Base-by-base conservation (phyloP, 2,888 invertebrate genomes). In the Tortricodes alternella region DNA sequence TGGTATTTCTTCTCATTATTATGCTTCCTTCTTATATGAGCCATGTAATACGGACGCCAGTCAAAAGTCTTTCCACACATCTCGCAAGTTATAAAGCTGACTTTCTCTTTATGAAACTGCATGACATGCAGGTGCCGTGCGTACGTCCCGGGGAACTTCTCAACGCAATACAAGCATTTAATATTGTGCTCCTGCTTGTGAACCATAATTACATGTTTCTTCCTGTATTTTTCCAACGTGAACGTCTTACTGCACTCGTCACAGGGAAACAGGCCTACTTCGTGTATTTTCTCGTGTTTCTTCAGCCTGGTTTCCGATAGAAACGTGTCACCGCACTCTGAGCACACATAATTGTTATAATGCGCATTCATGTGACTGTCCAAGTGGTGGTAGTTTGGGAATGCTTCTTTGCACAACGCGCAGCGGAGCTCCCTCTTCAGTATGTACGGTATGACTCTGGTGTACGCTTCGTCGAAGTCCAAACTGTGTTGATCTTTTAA, bases 211-310 rank as follows among this genome's bases (percentile, higher is more conserved):
- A 65, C 58, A 18, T 89, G 89, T 27, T 81, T 85, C 0, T 61
- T 65, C 18, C 64, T 71, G 23, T 85, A 83, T 15, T 76, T 74
- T 0, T 74, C 67, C 9, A 87, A 56, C 0, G 77, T 70, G 56
- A 92, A 92, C 0, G 85, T 78, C 63, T 91, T 92, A 0, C 77
- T 68, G 61, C 92, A 92, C 0, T 71, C 63, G 0, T 76, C 71
- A 57, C 92, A 92, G 0, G 78, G 77, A 56, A 69, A 87, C 1
- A 73, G 78, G 0, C 86, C 91, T 0, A 73, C 72, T 3, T 78
- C 78, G 57, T 92, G 92, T 0, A 80, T 85, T 46, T 80, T 74
- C 0, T 78, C 58, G 53, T 92, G 92, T 6, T 76, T 78, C 18
- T 77, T 79, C 0, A 84, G 39, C 0, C 87, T 60, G 0, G 29